phyloP scores from a whole-genome alignment of 2,113 vertebrate species.

The Myotis lucifugus region DNA sequence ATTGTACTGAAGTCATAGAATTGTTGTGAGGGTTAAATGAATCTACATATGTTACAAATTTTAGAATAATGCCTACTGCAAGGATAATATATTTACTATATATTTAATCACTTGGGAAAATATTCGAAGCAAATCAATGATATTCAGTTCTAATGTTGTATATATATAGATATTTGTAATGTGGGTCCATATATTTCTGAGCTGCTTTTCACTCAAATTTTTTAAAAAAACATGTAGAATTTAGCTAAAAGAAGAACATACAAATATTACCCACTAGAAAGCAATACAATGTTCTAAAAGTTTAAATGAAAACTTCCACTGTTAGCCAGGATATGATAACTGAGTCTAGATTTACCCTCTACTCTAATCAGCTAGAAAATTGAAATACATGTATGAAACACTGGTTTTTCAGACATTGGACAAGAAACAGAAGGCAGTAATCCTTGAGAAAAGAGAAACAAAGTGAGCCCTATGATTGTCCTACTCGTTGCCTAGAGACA shows the following conservation, averaged over 20 bases:
- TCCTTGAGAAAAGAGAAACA: background rate
- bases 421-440: background rate
- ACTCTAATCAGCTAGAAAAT: background rate
- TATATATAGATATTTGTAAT: background rate
- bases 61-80: background rate
- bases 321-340: background rate
- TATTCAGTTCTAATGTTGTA: background rate
- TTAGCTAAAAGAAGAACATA: background rate
- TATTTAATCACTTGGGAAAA: background rate
- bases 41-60: background rate
- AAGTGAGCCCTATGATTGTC: background rate
- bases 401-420: background rate
- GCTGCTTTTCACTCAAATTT: background rate
- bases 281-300: background rate
- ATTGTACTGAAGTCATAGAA: background rate
- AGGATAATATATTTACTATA: background rate
- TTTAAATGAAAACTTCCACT: constrained; percentile 7
- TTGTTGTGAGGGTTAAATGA: background rate
- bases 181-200: background rate
- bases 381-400: background rate
- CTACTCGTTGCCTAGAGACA: background rate
- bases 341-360: background rate
- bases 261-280: background rate
- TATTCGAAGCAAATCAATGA: background rate
- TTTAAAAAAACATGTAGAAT: background rate